Evolutionary conservation across 2,888 invertebrate genomes (phyloP).

Genomic region (Cheilosia urbana): DNA sequence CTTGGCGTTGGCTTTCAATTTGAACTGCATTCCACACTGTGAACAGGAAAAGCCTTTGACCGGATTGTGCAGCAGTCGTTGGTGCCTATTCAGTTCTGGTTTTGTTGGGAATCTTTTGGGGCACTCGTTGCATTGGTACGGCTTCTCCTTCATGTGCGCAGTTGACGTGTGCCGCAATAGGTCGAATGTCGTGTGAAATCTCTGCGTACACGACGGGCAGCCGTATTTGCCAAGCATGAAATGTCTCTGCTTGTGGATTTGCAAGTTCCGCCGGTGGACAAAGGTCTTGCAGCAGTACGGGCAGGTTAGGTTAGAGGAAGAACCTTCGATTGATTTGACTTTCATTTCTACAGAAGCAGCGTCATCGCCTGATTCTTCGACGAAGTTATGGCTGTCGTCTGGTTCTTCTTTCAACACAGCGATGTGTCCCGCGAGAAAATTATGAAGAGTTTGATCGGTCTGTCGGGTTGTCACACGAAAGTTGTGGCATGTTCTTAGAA

Average conservation of each 20-base stretch:
- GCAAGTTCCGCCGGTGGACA: slow-evolving; percentile 21
- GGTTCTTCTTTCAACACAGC: slow-evolving; percentile 14
- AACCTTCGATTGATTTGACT: slow-evolving; percentile 2
- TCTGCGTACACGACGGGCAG: slow-evolving; percentile 25
- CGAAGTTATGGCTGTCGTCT: background rate
- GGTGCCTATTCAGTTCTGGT: slow-evolving; percentile 46
- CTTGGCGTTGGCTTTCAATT: slow-evolving; percentile 28
- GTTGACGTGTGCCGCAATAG: slow-evolving; percentile 40
- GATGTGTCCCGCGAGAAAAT: slow-evolving; percentile 27
- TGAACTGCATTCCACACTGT: slow-evolving; percentile 42
- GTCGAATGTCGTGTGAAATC: slow-evolving; percentile 49
- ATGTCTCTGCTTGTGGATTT: slow-evolving; percentile 40
- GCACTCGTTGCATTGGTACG: slow-evolving; percentile 10
- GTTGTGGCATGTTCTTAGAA: slow-evolving; percentile 5
- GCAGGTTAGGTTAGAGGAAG: slow-evolving; percentile 9
- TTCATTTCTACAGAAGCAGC: background rate
- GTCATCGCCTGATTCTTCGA: background rate
- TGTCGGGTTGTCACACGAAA: slow-evolving; percentile 49
- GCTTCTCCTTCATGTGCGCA: background rate
- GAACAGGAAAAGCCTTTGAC: slow-evolving; percentile 27
- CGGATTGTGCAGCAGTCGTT: slow-evolving; percentile 5
- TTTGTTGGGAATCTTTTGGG: slow-evolving; percentile 34
- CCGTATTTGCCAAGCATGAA: slow-evolving; percentile 32
- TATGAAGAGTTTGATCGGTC: slow-evolving; percentile 35
- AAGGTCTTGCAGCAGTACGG: slow-evolving; percentile 38